A percentile compares a stretch with the other conserved stretches of the same genome.
Evolutionary conservation across 1,140 invertebrate genomes (phyloP).

Genomic region (Solenopsis invicta): DNA sequence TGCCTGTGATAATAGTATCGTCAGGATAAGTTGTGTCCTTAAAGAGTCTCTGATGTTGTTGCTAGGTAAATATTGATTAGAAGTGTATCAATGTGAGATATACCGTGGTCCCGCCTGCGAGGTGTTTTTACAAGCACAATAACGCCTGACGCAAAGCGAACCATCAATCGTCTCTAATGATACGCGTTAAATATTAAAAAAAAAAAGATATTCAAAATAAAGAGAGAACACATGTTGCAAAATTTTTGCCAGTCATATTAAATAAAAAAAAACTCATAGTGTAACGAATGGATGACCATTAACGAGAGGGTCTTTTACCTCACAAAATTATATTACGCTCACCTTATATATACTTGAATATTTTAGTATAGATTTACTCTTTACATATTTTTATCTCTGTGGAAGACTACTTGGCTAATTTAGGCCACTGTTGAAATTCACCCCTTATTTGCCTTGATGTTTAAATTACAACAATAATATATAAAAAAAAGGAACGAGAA

Average conservation of each 20-base stretch:
- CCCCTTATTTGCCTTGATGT: constrained; percentile 87
- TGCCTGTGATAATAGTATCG: constrained; percentile 88
- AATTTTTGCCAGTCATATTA: constrained; percentile 80
- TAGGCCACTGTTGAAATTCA: constrained; percentile 87
- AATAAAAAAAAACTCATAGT: constrained; percentile 73
- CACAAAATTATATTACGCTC: constrained; percentile 87
- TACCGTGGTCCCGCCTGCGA: constrained; percentile 57
- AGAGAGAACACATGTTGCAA: constrained; percentile 73
- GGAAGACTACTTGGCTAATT: constrained; percentile 87
- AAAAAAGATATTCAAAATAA: constrained; percentile 70
- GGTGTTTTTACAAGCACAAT: constrained; percentile 76
- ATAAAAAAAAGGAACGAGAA: constrained; percentile 81
- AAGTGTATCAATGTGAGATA: constrained; percentile 66
- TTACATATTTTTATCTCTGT: constrained; percentile 87
- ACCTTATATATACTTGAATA: constrained; percentile 87
- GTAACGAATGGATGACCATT: constrained; percentile 83
- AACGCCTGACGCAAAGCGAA: constrained; percentile 62
- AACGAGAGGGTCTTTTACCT: constrained; percentile 85
- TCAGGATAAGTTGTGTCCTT: constrained; percentile 88
- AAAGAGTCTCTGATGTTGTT: constrained; percentile 87
- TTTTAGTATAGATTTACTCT: constrained; percentile 88
- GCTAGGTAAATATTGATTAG: constrained; percentile 84
- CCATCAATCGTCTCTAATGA: constrained; percentile 70
- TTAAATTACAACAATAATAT: constrained; percentile 87
- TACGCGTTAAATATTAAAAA: constrained; percentile 73